phyloP scores from a whole-genome alignment of 2,797 vertebrate genomes.

The Taenioides sp. region DNA sequence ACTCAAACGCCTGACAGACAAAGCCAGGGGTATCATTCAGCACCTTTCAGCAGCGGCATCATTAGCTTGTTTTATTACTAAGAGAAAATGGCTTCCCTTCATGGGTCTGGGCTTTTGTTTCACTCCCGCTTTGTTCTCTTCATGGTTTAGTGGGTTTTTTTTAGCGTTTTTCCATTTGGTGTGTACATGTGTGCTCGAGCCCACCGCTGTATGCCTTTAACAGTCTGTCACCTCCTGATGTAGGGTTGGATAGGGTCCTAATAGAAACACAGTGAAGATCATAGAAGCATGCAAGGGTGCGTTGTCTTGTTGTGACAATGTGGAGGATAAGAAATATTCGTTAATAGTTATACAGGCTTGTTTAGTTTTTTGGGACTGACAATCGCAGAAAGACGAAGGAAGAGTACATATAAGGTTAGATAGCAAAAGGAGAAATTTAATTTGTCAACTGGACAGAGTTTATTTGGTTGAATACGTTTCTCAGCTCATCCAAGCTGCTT shows the following conservation, averaged over 20 bases:
- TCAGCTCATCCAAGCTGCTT: no score
- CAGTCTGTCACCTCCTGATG: not conserved
- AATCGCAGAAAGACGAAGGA: not conserved
- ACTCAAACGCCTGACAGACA: not conserved
- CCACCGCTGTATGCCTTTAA: not conserved
- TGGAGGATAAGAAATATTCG: not conserved
- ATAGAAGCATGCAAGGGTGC: not conserved
- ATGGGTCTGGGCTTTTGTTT: not conserved
- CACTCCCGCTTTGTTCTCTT: not conserved
- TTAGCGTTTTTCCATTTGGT: not conserved
- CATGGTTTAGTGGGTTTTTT: not conserved
- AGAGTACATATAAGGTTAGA: not conserved
- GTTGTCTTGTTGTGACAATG: not conserved
- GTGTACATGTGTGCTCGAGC: slow-evolving; percentile 1
- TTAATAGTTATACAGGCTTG: not conserved
- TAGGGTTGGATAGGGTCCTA: no score
- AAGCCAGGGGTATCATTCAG: not conserved
- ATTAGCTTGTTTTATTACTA: not conserved
- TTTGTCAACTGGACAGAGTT: no score
- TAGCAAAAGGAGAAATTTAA: no score
- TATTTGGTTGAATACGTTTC: no score
- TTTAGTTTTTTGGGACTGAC: not conserved
- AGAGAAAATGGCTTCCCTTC: slow-evolving; percentile 5
- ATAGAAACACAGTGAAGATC: not conserved
- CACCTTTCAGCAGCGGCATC: not conserved